Evolutionary conservation across 2,888 invertebrate species (phyloP), one percentile per base, ranked within the genome.

Genomic region (Cremastinae sp.): DNA sequence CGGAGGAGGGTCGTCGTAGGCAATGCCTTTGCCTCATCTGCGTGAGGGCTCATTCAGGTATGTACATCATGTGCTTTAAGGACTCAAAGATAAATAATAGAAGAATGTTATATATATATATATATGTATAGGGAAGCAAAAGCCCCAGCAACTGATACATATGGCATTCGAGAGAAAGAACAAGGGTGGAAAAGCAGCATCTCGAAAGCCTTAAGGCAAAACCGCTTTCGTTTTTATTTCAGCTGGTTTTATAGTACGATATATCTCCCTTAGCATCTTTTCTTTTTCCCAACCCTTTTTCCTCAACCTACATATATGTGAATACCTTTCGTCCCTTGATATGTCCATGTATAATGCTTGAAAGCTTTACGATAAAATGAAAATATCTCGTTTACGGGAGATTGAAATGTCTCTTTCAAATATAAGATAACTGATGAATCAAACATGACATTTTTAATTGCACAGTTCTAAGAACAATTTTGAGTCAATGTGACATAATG

Each of bases 221-320:
- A 74, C 78, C 61, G 58, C 74, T 76, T 80, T 78, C 78, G 75
- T 80, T 82, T 81, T 79, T 59, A 76, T 76, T 76, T 65, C 53
- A 70, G 54, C 45, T 53, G 51, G 54, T 76, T 73, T 54, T 41
- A 47, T 49, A 47, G 4, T 28, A 61, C 56, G 34, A 36, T 64
- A 36, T 45, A 22, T 76, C 62, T 43, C 18, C 56, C 38, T 43
- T 36, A 34, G 47, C 49, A 58, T 58, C 58, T 49, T 45, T 69
- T 14, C 28, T 51, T 62, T 53, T 58, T 38, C 38, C 58, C n/a
- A 10, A 45, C 64, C 59, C 41, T 49, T 65, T 58, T 72, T 38
- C 4, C 34, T 22, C 34, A 28, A 20, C 62, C 56, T 16, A 49
- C 47, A 34, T n/a, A n/a, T n/a, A n/a, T n/a, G n/a, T n/a, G n/a